These are phyloP conservation scores for Halcyon leucocephala DNA, from an alignment of 2,797 vertebrate genomes.

Conservation along the genomic window DNA sequence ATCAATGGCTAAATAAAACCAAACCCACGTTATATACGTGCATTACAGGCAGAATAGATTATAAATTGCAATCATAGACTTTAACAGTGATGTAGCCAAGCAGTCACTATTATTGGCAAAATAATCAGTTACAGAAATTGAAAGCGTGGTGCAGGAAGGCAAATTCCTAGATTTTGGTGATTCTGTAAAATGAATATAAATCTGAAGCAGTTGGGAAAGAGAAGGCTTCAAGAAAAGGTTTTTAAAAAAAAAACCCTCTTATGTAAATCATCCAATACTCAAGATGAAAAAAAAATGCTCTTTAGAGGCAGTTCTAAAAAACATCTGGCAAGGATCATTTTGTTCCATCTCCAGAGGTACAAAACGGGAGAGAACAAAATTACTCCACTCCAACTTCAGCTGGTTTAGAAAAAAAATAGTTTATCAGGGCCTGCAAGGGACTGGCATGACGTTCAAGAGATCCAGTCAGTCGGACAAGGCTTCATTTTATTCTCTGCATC, in stretches of 20 bases:
- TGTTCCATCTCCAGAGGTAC: neutral
- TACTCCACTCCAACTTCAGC: neutral
- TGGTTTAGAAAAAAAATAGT: neutral
- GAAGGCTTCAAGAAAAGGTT: neutral
- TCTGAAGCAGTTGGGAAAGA: neutral
- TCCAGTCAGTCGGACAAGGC: neutral
- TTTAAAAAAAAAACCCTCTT: neutral
- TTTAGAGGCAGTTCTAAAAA: conserved; percentile 3
- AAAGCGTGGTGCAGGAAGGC: neutral
- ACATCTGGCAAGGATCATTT: conserved; percentile 26
- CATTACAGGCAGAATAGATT: neutral
- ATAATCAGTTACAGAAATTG: neutral
- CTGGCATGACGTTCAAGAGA: neutral
- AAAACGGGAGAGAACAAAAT: neutral
- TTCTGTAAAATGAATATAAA: neutral
- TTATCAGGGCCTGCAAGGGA: neutral
- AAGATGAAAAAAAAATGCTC: neutral
- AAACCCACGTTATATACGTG: accelerated
- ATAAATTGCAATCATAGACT: neutral
- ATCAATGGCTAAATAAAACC: neutral
- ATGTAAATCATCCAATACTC: neutral
- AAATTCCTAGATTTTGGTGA: neutral
- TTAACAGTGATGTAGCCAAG: neutral
- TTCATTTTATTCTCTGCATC: neutral
- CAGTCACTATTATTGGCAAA: neutral